Evolutionary conservation across 2,888 invertebrate genomes (phyloP).

Genomic region (Xanthia icteritia): DNA sequence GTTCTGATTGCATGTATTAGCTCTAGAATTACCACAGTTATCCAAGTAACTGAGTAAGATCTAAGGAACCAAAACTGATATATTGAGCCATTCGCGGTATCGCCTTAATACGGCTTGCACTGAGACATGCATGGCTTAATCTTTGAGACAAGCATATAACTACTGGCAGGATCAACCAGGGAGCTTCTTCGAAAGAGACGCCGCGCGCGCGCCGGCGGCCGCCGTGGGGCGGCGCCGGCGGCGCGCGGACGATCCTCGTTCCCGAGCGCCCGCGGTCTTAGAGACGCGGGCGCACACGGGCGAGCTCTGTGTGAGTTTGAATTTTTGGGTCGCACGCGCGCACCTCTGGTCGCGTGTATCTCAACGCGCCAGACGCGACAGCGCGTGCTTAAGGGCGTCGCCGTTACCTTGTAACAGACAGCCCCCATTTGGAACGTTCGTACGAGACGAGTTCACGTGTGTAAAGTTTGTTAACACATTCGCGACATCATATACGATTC

Average conservation of each 20-base stretch:
- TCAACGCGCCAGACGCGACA: slow-evolving; percentile 10
- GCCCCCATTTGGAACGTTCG: slow-evolving; percentile 42
- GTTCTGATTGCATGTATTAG: slow-evolving; percentile 69
- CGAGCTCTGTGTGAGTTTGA: not conserved
- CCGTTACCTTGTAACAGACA: not conserved
- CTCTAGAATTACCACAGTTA: slow-evolving; percentile 91
- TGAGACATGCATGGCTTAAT: slow-evolving; percentile 91
- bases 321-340: slow-evolving; percentile 8
- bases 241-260: not conserved
- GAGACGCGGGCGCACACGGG: not conserved
- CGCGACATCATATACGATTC: not conserved
- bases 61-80: slow-evolving; percentile 79
- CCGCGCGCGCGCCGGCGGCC: not conserved
- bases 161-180: slow-evolving; percentile 91
- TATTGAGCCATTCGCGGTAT: slow-evolving; percentile 90
- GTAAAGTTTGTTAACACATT: not conserved
- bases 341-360: not conserved
- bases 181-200: not conserved
- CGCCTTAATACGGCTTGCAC: slow-evolving; percentile 85
- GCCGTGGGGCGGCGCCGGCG: not conserved
- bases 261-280: not conserved
- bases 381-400: slow-evolving; percentile 10
- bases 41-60: slow-evolving; percentile 82
- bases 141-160: slow-evolving; percentile 92
- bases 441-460: slow-evolving; percentile 12